Evolutionary conservation across 2,113 vertebrate genomes (phyloP), one percentile per base, ranked within the genome.

Genomic region (Osmerus mordax): DNA sequence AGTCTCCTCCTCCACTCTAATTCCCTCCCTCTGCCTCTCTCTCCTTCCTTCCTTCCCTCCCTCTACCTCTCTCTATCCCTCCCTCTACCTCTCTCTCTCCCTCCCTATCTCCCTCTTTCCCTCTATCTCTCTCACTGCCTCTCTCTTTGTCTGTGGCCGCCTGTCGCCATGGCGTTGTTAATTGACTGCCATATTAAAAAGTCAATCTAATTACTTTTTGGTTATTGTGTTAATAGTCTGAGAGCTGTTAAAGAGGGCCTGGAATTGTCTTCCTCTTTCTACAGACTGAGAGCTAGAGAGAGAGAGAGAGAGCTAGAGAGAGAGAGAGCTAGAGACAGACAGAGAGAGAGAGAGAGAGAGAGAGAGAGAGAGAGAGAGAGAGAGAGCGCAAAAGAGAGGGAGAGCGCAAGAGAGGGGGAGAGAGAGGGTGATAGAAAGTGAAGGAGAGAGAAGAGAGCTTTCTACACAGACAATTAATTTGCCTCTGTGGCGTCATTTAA

Each of bases 131-230:
- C 23, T 59, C 59, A 29, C 47, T 66, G 25, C 72, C 72, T 59
- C 76, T 59, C 29, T 55, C 66, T 19, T 11, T 56, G 23, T 18
- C 32, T 1, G n/a, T 41, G 6, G 64, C 41, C 12, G 9, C 32
- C 32, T 56, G 58, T 73, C 15, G 19, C 15, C 65, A 72, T 23
- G 41, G 67, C 73, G 61, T 28, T 58, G 65, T 67, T 90, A 91
- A 91, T 87, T 87, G 80, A 81, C 85, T 87, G 78, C 83, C 77
- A 83, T 87, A 89, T 89, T 75, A 76, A 81, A 88, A 88, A 91
- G 86, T 88, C 84, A 82, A 86, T 86, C 74, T 86, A 88, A 89
- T 86, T 86, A 86, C 85, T 86, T 87, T 89, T 88, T 83, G 69
- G 80, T 88, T 87, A 83, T 87, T 75, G 73, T 81, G 83, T 86